These are phyloP conservation scores for Eulemur rufifrons DNA, from an alignment of 2,113 vertebrate genomes.

Conservation along the genomic window DNA sequence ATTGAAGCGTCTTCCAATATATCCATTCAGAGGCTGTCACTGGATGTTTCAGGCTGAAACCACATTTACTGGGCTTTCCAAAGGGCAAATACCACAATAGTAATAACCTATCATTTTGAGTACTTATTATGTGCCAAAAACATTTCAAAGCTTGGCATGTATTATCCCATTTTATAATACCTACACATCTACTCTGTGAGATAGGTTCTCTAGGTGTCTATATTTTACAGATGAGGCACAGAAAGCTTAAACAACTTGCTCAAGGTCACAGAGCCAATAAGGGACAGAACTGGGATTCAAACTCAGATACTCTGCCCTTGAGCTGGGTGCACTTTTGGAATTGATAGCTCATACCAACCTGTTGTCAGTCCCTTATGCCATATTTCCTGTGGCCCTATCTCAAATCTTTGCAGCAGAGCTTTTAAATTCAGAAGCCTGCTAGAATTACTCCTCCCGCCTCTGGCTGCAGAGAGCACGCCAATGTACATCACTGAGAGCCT, in stretches of 20 bases:
- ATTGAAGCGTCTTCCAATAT: not conserved
- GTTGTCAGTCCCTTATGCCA: not conserved
- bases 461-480: not conserved
- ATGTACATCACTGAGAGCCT: conserved; percentile 7
- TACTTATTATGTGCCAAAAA: not conserved
- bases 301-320: not conserved
- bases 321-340: not conserved
- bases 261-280: conserved; percentile 7
- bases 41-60: not conserved
- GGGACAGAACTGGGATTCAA: not conserved
- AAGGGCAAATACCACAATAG: not conserved
- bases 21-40: not conserved
- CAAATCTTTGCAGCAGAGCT: not conserved
- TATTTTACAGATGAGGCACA: not conserved
- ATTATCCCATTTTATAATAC: not conserved
- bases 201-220: not conserved
- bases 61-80: not conserved
- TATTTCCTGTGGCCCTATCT: not conserved
- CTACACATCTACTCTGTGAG: not conserved
- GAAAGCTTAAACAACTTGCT: not conserved
- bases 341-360: not conserved
- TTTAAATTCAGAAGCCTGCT: conserved; percentile 18
- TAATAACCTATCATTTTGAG: not conserved
- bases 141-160: not conserved
- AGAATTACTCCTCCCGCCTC: not conserved